Evolutionary conservation across 2,888 invertebrate genomes (phyloP), one percentile per base, ranked within the genome.

Genomic region (Ceriagrion tenellum): DNA sequence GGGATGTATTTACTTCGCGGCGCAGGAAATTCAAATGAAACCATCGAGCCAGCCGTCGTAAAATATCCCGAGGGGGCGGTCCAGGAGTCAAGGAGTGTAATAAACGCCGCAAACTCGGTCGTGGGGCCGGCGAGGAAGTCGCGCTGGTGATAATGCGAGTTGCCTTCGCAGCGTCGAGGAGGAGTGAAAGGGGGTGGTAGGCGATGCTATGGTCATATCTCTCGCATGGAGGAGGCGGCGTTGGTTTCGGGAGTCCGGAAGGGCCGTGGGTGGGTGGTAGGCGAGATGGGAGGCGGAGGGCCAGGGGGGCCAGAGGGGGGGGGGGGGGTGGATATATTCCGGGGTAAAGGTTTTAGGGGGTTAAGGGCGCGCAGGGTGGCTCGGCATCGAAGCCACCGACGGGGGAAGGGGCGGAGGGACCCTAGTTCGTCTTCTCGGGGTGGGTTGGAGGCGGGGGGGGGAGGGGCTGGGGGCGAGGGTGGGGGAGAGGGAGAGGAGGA

Each of bases 401-500:
- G 35, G 18, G 35, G 30, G 47, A 47, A 47, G 35, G 81, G 30
- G 81, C 13, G 81, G 30, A 35, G 81, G 35, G 81, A 35, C 81
- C 35, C 81, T 81, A 30, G 69, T 69, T 69, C 69, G 69, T 69
- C 69, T 69, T 69, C 69, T 69, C 69, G 23, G 26, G n/a, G 47
- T 8, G 47, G 47, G 4, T 4, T 4, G 95, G 81, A 95, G 95
- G 47, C 47, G 47, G 47, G 4, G 8, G 8, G 95, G 81, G 96
- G 95, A 95, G 59, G 95, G 23, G 59, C 47, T 8, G 8, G 47
- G 47, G 47, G 47, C 2, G 47, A 8, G 47, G 18, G 12, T 2
- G 20, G 12, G 59, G 59, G 59, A 12, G 2, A 16, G 90, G 95
- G 95, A 95, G 90, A 95, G 95, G 95, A 95, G 95, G 90, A 95